Percentiles rank a stretch among this genome's conserved stretches.
Evolutionary conservation across 2,797 vertebrate genomes (phyloP).

Genomic region (Cheirogaleus major): DNA sequence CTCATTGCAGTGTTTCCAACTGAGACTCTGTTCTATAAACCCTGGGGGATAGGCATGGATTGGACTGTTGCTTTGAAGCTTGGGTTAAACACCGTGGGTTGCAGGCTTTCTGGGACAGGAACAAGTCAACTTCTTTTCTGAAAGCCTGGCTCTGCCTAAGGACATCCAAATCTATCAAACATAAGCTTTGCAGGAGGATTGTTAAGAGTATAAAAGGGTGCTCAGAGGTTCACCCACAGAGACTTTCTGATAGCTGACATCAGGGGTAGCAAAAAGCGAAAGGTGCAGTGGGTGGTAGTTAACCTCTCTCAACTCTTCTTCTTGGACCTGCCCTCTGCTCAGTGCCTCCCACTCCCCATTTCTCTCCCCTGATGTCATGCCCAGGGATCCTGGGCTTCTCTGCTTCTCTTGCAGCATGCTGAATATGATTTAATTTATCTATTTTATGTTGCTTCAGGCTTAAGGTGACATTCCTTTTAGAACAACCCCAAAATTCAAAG

Average conservation of each 20-base stretch:
- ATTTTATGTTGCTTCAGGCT: neutral
- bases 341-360: neutral
- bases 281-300: neutral
- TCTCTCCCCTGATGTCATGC: neutral
- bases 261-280: neutral
- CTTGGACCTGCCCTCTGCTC: neutral
- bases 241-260: neutral
- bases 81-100: neutral
- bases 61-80: neutral
- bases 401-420: neutral
- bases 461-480: neutral
- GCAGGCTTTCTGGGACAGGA: neutral
- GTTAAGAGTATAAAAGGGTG: neutral
- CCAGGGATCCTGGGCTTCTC: neutral
- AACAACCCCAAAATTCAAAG: neutral
- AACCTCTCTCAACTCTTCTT: neutral
- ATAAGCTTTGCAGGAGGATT: neutral
- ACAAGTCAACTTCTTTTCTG: conserved; percentile 17
- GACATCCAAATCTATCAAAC: neutral
- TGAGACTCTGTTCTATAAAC: neutral
- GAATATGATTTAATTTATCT: neutral
- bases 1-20: neutral
- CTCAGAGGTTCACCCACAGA: neutral
- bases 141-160: neutral
- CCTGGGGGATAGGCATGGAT: rapidly evolving